A percentile compares a stretch with the other conserved stretches of the same genome.
Evolutionary conservation across 2,113 vertebrate genomes (phyloP).

Genomic region (Nothocercus nigrocapillus): DNA sequence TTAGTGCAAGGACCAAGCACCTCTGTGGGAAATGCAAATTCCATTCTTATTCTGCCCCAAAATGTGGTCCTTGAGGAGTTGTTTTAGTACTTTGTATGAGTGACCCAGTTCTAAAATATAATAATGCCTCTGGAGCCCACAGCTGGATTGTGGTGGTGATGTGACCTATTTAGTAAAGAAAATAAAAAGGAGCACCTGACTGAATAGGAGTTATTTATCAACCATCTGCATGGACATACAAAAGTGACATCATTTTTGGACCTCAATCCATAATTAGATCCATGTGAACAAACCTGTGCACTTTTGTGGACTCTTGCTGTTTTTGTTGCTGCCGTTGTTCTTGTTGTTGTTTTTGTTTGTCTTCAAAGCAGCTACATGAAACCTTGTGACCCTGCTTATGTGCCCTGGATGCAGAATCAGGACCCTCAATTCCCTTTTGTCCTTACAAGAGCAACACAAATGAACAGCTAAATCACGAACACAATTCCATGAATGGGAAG

Average conservation of each 20-base stretch:
- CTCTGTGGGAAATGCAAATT: background rate
- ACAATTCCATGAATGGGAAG: background rate
- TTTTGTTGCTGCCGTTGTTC: background rate
- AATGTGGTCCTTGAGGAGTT: background rate
- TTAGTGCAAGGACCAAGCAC: background rate
- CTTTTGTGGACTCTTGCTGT: background rate
- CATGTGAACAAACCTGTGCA: background rate
- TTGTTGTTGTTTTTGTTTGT: background rate
- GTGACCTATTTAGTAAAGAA: background rate
- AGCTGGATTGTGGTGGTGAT: rapidly evolving
- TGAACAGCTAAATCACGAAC: background rate
- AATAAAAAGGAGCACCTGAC: background rate
- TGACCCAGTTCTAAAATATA: background rate
- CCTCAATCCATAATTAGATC: background rate
- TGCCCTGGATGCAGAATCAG: background rate
- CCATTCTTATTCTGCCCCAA: background rate
- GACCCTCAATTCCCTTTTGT: background rate
- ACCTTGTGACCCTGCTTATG: rapidly evolving
- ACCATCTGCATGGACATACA: background rate
- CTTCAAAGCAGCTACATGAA: background rate
- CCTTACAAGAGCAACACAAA: background rate
- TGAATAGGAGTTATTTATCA: background rate
- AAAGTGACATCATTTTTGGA: background rate
- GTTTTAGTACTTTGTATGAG: background rate
- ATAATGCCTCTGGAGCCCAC: background rate